Evolutionary conservation across 37 sponge, comb jelly and placozoan genomes (phyloP), one percentile per base, ranked within the genome.

Genomic region (Chondrilla cf. caribensis): DNA sequence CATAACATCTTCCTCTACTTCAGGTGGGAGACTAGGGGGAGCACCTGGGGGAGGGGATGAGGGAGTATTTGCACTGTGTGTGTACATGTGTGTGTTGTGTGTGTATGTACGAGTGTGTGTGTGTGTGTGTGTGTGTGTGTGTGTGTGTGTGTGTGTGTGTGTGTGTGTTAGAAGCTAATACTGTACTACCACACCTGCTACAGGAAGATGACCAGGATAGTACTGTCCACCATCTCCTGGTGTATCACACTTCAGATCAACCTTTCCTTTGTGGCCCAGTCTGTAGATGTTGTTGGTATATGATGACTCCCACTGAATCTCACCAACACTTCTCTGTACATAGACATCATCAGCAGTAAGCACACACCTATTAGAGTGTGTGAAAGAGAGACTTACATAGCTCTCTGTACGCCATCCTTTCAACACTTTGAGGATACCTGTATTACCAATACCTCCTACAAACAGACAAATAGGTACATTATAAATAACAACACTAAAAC

Each of bases 191-290:
- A 77, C 47, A 87, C 97, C 97, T 15, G 93, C 64, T 14, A 93
- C 78, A 42, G 93, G 90, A 44, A 96, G 86, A 58, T 96, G 97
- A 0, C 86, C 86, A 32, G 85, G 81, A 58, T 90, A 96, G 82
- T 87, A 96, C 58, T 82, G 84, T 5, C 94, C 89, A 33, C 90
- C 89, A 28, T 70, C 54, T 6, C 73, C 87, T 28, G 81, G 79
- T 57, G 78, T 57, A 0, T 71, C 80, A 54, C 84, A 93, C 66
- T 85, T 89, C 31, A 96, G 51, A 65, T 96, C 97, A 0, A 96
- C 94, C 85, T 91, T 93, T 67, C 97, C 97, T 35, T 87, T 90
- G 82, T 91, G 92, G 32, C 97, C 97, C 25, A 89, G 82, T 73
- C 97, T 72, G 87, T 96, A 96, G 17, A 90, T 85, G 80, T 96